Base-by-base conservation (phyloP, 2,888 invertebrate genomes). In the Tenthredo livida region DNA sequence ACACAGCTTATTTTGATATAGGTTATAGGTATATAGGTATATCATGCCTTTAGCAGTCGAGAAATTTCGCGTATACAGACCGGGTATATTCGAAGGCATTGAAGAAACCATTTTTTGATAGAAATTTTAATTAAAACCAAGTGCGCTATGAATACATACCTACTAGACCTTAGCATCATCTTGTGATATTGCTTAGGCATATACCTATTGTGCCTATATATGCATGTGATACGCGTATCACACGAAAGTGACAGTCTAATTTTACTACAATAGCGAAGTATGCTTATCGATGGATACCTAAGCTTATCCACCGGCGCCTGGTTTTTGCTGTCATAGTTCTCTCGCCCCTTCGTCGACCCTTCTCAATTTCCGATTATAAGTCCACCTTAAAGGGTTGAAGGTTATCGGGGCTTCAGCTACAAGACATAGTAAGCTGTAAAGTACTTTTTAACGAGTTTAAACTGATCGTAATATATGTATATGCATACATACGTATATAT, bases 211-310 rank as follows among this genome's bases (percentile, higher is more conserved):
- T 72, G 9, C 9, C 9, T 40, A 43, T 43, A 9, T 17, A 9
- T 37, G 29, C 29, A 33, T 33, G 33, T 33, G 72, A 33, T 33
- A 33, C 9, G 17, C 29, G 33, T 67, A 33, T 33, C 25, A 6
- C 12, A 10, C 15, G 3, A 29, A 67, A 67, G 67, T 67, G 67
- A 75, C 47, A 47, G 47, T 15, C 75, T 75, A 47, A 75, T 75
- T 75, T 75, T 75, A 47, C 73, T 47, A 75, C 25, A 75, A 75
- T 25, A 15, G 75, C n/a, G 6, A 75, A 47, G 47, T 17, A 47
- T 12, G 47, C 21, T 43, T 43, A 47, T 75, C 47, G 47, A 75
- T 75, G 75, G 21, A 54, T 54, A 47, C 12, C 47, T 47, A 47
- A 47, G 75, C 43, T 75, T 47, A 75, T 47, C 47, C 75, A 75